Conservation (phyloP, 2,888 invertebrate species). For the Drosophila meridionalis region DNA sequence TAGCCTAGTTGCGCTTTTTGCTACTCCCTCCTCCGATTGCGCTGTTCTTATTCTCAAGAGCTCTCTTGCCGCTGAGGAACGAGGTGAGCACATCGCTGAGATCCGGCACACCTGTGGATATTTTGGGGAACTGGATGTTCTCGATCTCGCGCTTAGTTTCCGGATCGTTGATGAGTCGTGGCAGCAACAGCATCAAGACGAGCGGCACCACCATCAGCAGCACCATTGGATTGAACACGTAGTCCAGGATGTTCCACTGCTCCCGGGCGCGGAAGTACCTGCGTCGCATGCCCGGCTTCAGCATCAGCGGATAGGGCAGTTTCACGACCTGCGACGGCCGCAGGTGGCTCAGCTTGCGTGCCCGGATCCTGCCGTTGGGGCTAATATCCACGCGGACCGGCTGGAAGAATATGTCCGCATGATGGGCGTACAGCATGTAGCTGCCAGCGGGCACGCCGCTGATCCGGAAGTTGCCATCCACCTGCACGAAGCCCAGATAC, state of each 20-base stretch:
- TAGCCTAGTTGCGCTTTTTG: slow-evolving; percentile 77
- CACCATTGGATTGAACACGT: slow-evolving; percentile 98
- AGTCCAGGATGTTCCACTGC: slow-evolving; percentile 96
- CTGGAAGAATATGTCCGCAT: slow-evolving; percentile 96
- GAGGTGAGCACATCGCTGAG: slow-evolving; percentile 97
- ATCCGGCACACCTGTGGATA: slow-evolving; percentile 94
- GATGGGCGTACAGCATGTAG: slow-evolving; percentile 95
- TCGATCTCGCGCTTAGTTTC: slow-evolving; percentile 98
- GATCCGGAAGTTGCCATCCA: slow-evolving; percentile 95
- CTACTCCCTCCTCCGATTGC: slow-evolving; percentile 57
- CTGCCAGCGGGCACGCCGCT: slow-evolving; percentile 95
- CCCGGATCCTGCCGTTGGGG: slow-evolving; percentile 97
- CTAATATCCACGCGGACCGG: slow-evolving; percentile 96
- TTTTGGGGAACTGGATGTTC: slow-evolving; percentile 89
- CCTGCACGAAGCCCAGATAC: slow-evolving; percentile 93
- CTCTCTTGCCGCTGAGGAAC: slow-evolving; percentile 90
- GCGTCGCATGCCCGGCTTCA: slow-evolving; percentile 92
- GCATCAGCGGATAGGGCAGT: slow-evolving; percentile 95
- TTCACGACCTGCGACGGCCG: slow-evolving; percentile 95
- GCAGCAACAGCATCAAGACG: slow-evolving; percentile 94
- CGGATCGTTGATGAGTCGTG: slow-evolving; percentile 98
- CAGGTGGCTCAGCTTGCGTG: slow-evolving; percentile 95
- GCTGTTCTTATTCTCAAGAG: slow-evolving; percentile 73
- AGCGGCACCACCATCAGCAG: slow-evolving; percentile 98
- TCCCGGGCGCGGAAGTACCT: slow-evolving; percentile 96